These are phyloP conservation scores for Theristicus caerulescens DNA, from an alignment of 2,113 vertebrate genomes.

Conservation along the genomic window DNA sequence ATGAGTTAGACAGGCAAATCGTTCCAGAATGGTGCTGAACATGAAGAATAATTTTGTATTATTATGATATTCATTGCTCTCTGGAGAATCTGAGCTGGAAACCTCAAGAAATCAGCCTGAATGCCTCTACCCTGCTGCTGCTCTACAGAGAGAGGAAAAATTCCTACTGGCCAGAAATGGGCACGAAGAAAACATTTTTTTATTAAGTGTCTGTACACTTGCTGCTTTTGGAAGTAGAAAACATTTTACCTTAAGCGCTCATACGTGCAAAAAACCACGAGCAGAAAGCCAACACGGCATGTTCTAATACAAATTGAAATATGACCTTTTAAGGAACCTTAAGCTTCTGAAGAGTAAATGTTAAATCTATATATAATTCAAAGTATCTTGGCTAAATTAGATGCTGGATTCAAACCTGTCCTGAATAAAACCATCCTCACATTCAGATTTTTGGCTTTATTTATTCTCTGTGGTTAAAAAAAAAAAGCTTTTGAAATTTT, in stretches of 20 bases:
- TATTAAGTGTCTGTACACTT: not conserved
- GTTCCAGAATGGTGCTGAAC: not conserved
- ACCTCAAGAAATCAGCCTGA: not conserved
- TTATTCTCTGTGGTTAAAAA: not conserved
- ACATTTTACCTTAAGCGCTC: not conserved
- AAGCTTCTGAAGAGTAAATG: conserved; percentile 21
- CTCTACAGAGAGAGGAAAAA: not conserved
- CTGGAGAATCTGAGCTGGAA: not conserved
- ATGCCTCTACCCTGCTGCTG: not conserved
- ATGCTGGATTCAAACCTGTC: not conserved
- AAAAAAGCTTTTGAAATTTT: not conserved
- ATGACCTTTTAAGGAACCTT: conserved; percentile 31
- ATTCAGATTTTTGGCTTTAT: not conserved
- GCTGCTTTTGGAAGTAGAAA: conserved; percentile 19
- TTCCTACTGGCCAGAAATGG: not conserved
- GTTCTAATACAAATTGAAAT: conserved; percentile 55
- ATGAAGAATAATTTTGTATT: not conserved
- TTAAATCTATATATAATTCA: conserved; percentile 15
- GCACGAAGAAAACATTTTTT: not conserved
- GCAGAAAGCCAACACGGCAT: not conserved
- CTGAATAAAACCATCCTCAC: not conserved
- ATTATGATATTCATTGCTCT: not conserved
- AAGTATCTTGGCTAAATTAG: not conserved
- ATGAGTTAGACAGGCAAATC: not conserved
- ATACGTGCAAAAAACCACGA: not conserved